Base-by-base conservation (phyloP, 2,113 vertebrate genomes). In the Cettia cetti region DNA sequence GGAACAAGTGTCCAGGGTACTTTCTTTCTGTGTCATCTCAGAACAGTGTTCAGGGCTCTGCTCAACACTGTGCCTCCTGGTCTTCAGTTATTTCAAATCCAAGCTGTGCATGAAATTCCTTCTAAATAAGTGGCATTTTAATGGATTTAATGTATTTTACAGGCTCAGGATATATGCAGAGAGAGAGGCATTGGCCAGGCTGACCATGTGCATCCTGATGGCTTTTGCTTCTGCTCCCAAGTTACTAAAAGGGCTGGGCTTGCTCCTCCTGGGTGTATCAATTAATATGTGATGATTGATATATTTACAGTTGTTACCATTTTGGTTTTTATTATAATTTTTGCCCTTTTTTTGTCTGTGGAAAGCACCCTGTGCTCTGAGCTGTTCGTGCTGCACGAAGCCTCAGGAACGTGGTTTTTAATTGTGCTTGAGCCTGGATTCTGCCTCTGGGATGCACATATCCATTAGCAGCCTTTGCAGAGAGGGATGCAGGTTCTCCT, bases 371-470 rank as follows among this genome's bases (percentile, higher is more conserved):
- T 5, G 30, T 24, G 28, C 59, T 69, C 37, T 0, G 18, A 82
- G 44, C 69, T 57, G 20, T 71, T n/a, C 0, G 0, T 66, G 66
- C 70, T 82, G 17, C 3, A 11, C 0, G 0, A 39, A 94, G 31
- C 61, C 23, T 63, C 2, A 2, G 40, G 22, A 86, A 21, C n/a
- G 19, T 37, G 24, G 1, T 21, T 88, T 82, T 68, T 11, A 49
- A 3, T 61, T 88, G 63, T 72, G 2, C 18, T 69, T 15, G 45
- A 80, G 63, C 26, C 69, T 61, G 45, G 16, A 22, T 45, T 93
- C 81, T 65, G 31, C 63, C 82, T 49, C 39, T 1, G 10, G 63
- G 70, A 15, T 80, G 53, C 39, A 24, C 33, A 81, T n/a, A 82
- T 33, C 33, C 47, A 3, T 72, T 26, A 56, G 24, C 49, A 69